Conservation (phyloP, 2,888 invertebrate species). For the Lydus trimaculatus region DNA sequence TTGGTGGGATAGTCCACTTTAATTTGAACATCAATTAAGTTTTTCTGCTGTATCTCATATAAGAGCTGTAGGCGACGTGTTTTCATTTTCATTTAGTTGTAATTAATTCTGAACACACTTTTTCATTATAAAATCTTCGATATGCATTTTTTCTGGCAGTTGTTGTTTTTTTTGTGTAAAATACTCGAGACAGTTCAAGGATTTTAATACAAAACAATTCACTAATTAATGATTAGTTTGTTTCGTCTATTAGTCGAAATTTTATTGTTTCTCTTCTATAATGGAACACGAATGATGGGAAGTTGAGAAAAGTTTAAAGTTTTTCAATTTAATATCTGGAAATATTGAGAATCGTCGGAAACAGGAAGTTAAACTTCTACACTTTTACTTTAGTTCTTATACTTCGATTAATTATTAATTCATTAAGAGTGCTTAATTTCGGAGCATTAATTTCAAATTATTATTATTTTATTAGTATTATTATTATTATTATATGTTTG, state of each 20-base stretch:
- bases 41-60: not conserved
- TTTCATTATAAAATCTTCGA: too few species aligned
- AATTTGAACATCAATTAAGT: conserved; percentile 34
- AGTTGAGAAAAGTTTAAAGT: not conserved
- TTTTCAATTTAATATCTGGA: not conserved
- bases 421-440: not conserved
- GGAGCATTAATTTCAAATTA: not conserved
- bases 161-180: not conserved
- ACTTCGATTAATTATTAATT: not conserved
- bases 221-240: not conserved
- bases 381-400: not conserved
- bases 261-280: too few species aligned
- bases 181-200: not conserved
- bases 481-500: not conserved
- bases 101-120: not conserved
- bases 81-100: not conserved
- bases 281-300: too few species aligned
- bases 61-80: not conserved
- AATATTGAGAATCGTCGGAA: not conserved
- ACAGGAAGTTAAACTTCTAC: not conserved
- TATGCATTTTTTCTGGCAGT: too few species aligned
- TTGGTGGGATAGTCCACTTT: conserved; percentile 21
- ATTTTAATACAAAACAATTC: not conserved
- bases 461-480: not conserved
- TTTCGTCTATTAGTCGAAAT: not conserved